These are phyloP conservation scores for Tenodera sinensis DNA, from an alignment of 2,888 invertebrate genomes.

Conservation along the genomic window DNA sequence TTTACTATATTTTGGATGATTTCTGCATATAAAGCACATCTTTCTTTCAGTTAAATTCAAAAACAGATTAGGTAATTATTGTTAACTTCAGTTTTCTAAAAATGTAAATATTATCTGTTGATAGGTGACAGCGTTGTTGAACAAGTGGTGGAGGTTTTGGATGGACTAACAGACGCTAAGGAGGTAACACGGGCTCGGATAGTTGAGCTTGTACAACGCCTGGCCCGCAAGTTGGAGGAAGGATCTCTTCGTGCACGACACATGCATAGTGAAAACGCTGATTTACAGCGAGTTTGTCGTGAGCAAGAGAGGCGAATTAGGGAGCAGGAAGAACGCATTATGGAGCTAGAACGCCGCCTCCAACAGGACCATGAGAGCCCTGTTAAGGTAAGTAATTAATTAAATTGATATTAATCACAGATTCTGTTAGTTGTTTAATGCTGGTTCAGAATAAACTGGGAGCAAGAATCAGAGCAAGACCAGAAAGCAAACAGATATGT, in stretches of 20 bases:
- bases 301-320: slow-evolving; percentile 16
- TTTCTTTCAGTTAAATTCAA: too few species aligned
- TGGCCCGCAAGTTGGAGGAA: slow-evolving; percentile 35
- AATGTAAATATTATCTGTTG: neutral
- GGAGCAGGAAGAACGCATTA: slow-evolving; percentile 26
- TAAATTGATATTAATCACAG: neutral
- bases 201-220: slow-evolving; percentile 37
- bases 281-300: slow-evolving; percentile 30
- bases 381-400: slow-evolving; percentile 1
- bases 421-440: too few species aligned
- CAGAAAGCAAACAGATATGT: too few species aligned
- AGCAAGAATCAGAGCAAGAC: too few species aligned
- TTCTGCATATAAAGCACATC: too few species aligned
- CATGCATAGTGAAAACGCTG: slow-evolving; percentile 32
- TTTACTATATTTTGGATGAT: too few species aligned
- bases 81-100: too few species aligned
- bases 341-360: slow-evolving; percentile 25
- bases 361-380: neutral
- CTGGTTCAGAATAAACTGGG: too few species aligned
- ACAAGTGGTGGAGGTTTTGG: slow-evolving; percentile 39
- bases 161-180: slow-evolving; percentile 38
- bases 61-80: too few species aligned
- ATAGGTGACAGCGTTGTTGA: slow-evolving; percentile 35
- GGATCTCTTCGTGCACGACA: slow-evolving; percentile 35
- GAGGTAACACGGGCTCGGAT: slow-evolving; percentile 38